These are phyloP conservation scores for Thymallus thymallus DNA, from an alignment of 2,113 vertebrate species.

Conservation along the genomic window DNA sequence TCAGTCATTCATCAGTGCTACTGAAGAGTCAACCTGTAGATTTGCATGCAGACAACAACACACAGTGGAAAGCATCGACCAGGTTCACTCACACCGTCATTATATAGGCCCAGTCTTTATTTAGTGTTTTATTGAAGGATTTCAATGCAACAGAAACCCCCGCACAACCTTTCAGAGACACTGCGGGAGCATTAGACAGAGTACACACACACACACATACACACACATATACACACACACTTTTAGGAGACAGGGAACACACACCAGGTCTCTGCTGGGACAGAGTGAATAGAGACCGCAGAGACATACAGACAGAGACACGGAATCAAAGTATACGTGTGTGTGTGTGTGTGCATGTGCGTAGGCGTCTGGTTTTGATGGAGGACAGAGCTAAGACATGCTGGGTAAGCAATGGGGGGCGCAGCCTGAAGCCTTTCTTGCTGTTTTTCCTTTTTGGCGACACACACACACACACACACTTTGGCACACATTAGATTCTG, in stretches of 20 bases:
- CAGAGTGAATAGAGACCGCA: constrained; percentile 45
- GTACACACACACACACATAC: constrained; percentile 24
- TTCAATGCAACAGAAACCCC: constrained; percentile 54
- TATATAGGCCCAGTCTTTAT: constrained; percentile 72
- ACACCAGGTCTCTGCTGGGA: constrained; percentile 29
- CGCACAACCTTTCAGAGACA: constrained; percentile 62
- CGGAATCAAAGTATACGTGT: constrained; percentile 30
- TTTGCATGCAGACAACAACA: constrained; percentile 73
- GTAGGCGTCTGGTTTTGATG: constrained; percentile 45
- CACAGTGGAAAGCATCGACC: constrained; percentile 68
- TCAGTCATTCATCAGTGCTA: constrained; percentile 66
- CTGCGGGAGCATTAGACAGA: constrained; percentile 57
- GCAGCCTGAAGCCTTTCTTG: constrained; percentile 55
- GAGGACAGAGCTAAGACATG: constrained; percentile 42
- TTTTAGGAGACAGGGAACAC: too few species aligned
- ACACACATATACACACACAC: constrained; percentile 4
- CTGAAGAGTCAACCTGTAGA: constrained; percentile 64
- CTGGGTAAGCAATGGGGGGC: constrained; percentile 59
- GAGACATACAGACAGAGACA: constrained; percentile 28
- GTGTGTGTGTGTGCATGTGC: constrained; percentile 28
- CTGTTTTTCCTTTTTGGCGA: constrained; percentile 25
- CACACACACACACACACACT: constrained; percentile 12
- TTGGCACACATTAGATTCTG: not conserved
- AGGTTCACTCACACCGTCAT: constrained; percentile 65
- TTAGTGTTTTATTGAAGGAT: constrained; percentile 56